Percentiles rank a stretch among this genome's conserved stretches.
Evolutionary conservation across 2,113 vertebrate genomes (phyloP).

Genomic region (Propithecus coquereli): DNA sequence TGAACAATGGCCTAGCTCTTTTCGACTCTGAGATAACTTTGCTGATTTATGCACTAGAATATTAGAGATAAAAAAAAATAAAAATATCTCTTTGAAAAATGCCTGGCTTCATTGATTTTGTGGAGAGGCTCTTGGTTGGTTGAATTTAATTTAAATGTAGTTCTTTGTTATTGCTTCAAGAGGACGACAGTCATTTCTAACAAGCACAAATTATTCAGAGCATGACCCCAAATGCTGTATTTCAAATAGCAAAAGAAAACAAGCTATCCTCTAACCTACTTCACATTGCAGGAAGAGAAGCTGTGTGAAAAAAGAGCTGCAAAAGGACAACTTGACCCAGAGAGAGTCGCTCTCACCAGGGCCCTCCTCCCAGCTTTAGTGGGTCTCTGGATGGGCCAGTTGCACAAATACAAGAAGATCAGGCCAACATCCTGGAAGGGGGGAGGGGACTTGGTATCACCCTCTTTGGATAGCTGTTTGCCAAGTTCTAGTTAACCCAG

Average conservation of each 20-base stretch:
- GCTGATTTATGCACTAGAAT: constrained; percentile 58
- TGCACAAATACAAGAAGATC: constrained; percentile 76
- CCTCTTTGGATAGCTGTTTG: constrained; percentile 54
- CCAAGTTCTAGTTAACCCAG: constrained; percentile 75
- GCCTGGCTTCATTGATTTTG: constrained; percentile 59
- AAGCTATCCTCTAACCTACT: constrained; percentile 74
- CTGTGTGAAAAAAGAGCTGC: constrained; percentile 64
- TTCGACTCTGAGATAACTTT: constrained; percentile 23
- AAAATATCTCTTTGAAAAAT: constrained; percentile 57
- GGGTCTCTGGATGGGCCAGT: constrained; percentile 64
- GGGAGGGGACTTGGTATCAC: constrained; percentile 69
- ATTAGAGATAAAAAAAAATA: constrained; percentile 34
- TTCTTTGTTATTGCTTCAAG: constrained; percentile 66
- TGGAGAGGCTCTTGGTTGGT: constrained; percentile 53
- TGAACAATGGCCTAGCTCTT: not conserved
- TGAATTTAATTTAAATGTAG: constrained; percentile 75
- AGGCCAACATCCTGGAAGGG: constrained; percentile 74
- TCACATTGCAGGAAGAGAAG: constrained; percentile 65
- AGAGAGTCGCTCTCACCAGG: constrained; percentile 44
- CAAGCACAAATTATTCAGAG: constrained; percentile 74
- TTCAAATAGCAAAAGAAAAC: constrained; percentile 74
- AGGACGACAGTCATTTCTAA: constrained; percentile 73
- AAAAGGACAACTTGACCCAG: constrained; percentile 73
- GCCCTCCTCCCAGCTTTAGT: constrained; percentile 51
- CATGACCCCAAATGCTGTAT: constrained; percentile 71